These are phyloP conservation scores for Biston betularia DNA, from an alignment of 2,888 invertebrate genomes.

Conservation along the genomic window DNA sequence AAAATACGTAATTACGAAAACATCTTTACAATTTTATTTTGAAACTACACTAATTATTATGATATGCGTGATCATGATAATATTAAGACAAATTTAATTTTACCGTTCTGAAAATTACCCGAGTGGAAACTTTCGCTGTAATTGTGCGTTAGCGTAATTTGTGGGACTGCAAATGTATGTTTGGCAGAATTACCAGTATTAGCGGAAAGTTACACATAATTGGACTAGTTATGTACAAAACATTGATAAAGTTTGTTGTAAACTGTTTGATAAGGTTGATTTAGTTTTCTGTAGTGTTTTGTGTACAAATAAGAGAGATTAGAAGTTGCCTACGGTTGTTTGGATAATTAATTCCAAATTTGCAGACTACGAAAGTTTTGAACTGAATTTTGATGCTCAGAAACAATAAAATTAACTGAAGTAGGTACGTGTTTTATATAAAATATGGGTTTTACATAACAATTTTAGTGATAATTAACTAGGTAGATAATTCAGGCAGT, in stretches of 20 bases:
- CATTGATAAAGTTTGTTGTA: slow-evolving; percentile 48
- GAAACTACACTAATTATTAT: slow-evolving; percentile 19
- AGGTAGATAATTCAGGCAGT: no score
- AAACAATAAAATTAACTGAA: background rate
- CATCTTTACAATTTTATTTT: slow-evolving; percentile 19
- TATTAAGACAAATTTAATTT: slow-evolving; percentile 40
- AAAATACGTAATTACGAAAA: slow-evolving; percentile 2
- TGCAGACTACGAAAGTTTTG: background rate
- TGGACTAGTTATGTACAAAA: slow-evolving; percentile 47
- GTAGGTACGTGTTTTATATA: no score
- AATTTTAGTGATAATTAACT: no score
- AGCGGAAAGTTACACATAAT: slow-evolving; percentile 49
- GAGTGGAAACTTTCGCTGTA: slow-evolving; percentile 28
- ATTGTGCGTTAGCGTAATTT: slow-evolving; percentile 34
- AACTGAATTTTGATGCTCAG: background rate
- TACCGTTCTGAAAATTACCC: slow-evolving; percentile 35
- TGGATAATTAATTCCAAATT: slow-evolving; percentile 3
- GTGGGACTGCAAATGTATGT: slow-evolving; percentile 40
- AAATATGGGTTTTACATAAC: no score
- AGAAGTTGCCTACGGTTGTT: slow-evolving; percentile 16
- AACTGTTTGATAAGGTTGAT: slow-evolving; percentile 47
- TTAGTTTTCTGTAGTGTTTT: slow-evolving; percentile 32
- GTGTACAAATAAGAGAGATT: slow-evolving; percentile 7
- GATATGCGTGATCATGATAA: slow-evolving; percentile 33
- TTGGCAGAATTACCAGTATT: slow-evolving; percentile 46